A percentile compares a stretch with the other conserved stretches of the same genome.
Evolutionary conservation across 35 echinoderm and acorn worm species (phyloP).

Genomic region (Patiria miniata): DNA sequence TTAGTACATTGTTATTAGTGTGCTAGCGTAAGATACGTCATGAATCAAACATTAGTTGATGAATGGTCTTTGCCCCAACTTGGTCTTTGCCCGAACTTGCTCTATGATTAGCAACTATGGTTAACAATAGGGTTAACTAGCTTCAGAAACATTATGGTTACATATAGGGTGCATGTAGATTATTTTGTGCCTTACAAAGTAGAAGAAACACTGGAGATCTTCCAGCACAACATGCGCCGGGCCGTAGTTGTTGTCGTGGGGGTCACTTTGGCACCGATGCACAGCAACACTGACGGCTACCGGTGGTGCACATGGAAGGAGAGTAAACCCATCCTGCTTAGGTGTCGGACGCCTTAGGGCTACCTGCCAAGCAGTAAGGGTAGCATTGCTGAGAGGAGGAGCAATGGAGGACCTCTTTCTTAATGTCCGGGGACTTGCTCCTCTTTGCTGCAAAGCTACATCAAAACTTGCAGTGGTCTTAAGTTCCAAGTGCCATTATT

Average conservation of each 20-base stretch:
- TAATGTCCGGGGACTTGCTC: conserved; percentile 66
- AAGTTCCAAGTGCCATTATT: too few species aligned
- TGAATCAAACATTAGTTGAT: too few species aligned
- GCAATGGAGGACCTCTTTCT: conserved; percentile 64
- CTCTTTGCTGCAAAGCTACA: conserved; percentile 50
- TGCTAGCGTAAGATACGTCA: too few species aligned
- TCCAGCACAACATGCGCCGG: conserved; percentile 70
- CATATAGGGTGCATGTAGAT: too few species aligned
- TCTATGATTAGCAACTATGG: too few species aligned
- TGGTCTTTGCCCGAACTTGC: too few species aligned
- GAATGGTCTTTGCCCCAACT: too few species aligned
- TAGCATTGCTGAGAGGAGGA: not conserved
- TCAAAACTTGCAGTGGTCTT: not conserved
- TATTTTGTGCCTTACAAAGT: too few species aligned
- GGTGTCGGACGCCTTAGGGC: not conserved
- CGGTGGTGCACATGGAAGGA: conserved; percentile 75
- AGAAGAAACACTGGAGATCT: conserved; percentile 12
- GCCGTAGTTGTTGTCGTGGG: conserved; percentile 44
- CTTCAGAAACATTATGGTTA: too few species aligned
- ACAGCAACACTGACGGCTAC: conserved; percentile 42
- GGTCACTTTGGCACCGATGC: not conserved
- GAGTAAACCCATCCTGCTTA: conserved; percentile 14
- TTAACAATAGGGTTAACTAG: too few species aligned
- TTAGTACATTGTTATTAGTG: too few species aligned
- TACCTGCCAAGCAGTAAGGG: not conserved